phyloP scores from a whole-genome alignment of 2,113 vertebrate species.

The Felis catus region DNA sequence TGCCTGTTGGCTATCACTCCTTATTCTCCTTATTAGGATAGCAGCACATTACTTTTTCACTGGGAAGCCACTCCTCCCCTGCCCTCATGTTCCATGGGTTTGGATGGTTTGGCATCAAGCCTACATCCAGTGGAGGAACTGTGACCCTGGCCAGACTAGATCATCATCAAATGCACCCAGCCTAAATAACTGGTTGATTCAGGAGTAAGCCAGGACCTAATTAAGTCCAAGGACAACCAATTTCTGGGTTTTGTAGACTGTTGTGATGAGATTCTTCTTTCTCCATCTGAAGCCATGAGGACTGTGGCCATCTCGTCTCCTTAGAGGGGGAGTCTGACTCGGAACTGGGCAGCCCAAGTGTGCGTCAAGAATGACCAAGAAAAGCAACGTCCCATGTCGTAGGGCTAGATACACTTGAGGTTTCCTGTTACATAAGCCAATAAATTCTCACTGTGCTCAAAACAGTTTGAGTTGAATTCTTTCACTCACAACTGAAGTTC shows the following conservation, averaged over 20 bases:
- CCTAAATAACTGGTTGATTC: not conserved
- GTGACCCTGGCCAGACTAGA: not conserved
- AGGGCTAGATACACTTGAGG: not conserved
- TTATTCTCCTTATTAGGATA: not conserved
- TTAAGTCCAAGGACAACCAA: not conserved
- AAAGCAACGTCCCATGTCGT: accelerated
- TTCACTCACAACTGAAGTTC: not conserved
- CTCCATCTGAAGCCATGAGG: not conserved
- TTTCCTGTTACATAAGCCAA: not conserved
- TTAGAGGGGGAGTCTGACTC: not conserved
- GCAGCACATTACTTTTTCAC: not conserved
- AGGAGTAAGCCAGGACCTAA: not conserved
- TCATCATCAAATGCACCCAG: not conserved
- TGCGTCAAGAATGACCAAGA: not conserved
- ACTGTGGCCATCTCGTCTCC: not conserved
- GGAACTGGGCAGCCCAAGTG: accelerated
- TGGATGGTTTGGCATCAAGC: not conserved
- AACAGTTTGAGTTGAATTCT: not conserved
- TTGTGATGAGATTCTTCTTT: not conserved
- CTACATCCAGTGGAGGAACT: not conserved
- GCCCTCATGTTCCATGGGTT: not conserved
- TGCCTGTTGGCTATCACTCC: not conserved
- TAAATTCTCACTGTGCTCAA: not conserved
- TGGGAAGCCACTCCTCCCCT: not conserved
- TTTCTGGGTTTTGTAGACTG: not conserved